Base-by-base conservation (phyloP, 2,888 invertebrate genomes). In the Lutraria lutraria region DNA sequence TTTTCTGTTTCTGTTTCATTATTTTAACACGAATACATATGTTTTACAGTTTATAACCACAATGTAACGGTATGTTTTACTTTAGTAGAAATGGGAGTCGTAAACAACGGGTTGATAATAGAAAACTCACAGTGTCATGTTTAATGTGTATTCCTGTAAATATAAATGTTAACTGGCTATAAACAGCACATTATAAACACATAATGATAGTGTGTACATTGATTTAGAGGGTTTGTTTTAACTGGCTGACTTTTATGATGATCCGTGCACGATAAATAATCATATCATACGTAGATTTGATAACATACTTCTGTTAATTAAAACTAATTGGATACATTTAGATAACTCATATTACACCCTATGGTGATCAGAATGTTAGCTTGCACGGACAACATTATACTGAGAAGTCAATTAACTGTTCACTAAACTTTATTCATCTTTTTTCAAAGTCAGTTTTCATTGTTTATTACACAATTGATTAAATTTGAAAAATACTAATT, bases 171-270 rank as follows among this genome's bases (percentile, higher is more conserved):
- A 88, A 88, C 25, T 81, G 63, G 86, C 80, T 76, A 86, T 88
- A 86, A 88, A 88, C 88, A 63, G 86, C 90, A 86, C 90, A 85
- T 90, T 79, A 63, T 88, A 88, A 83, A 72, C 25, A 80, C 63
- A 29, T 90, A 86, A 76, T 90, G 84, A 81, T 81, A 72, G 80
- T 81, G 29, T 25, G 34, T 31, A 52, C 81, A 52, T 76, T 90
- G 90, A 90, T 90, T 84, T 90, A 90, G 81, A 86, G 63, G n/a
- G 81, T n/a, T 43, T n/a, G 43, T 15, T 16, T 76, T 81, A 84
- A 82, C 79, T 25, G 8, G 21, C 15, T 81, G 89, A 89, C 89
- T 82, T 89, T 89, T 54, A 89, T 89, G 72, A 76, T 60, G 79
- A 76, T 84, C 85, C 21, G 19, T 31, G 15, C 60, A 34, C 19